Percentiles rank a stretch among this genome's conserved stretches.
phyloP scores from a whole-genome alignment of 2,113 vertebrate species.

The Aptenodytes forsteri region DNA sequence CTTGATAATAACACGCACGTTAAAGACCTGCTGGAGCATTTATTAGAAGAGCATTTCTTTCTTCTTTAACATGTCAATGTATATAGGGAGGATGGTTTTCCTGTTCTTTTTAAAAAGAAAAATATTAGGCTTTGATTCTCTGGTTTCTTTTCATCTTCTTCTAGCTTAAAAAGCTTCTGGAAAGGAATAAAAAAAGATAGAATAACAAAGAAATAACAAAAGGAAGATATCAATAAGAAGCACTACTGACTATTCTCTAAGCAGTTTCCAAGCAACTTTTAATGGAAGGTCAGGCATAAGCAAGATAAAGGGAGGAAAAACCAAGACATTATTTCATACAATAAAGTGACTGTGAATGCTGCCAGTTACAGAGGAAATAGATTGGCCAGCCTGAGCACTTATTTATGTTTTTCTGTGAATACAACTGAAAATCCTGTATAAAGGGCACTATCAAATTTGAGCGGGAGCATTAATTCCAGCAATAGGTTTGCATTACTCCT shows the following conservation, averaged over 20 bases:
- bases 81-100: slow-evolving; percentile 11
- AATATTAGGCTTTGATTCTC: slow-evolving; percentile 71
- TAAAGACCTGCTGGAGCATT: slow-evolving; percentile 22
- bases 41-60: slow-evolving; percentile 32
- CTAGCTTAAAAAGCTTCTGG: slow-evolving; percentile 64
- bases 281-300: slow-evolving; percentile 91
- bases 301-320: slow-evolving; percentile 80
- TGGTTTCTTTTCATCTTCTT: slow-evolving; percentile 75
- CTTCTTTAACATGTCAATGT: slow-evolving; percentile 14
- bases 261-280: slow-evolving; percentile 98
- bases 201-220: slow-evolving; percentile 78
- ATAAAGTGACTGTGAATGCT: slow-evolving; percentile 75
- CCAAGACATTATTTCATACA: slow-evolving; percentile 79
- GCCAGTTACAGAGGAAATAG: slow-evolving; percentile 69
- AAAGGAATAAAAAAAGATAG: slow-evolving; percentile 54
- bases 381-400: slow-evolving; percentile 64
- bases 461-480: slow-evolving; percentile 50
- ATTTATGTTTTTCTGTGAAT: slow-evolving; percentile 63
- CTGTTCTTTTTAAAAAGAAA: slow-evolving; percentile 63
- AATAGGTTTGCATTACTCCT: slow-evolving; percentile 42
- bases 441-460: slow-evolving; percentile 70
- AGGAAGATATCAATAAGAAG: slow-evolving; percentile 79
- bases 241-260: slow-evolving; percentile 77
- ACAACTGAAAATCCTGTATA: slow-evolving; percentile 64
- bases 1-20: neutral